Percentiles rank a stretch among this genome's conserved stretches.
Conservation (phyloP, 64 coral and sea anemone genomes). For the Pachyseris speciosa region DNA sequence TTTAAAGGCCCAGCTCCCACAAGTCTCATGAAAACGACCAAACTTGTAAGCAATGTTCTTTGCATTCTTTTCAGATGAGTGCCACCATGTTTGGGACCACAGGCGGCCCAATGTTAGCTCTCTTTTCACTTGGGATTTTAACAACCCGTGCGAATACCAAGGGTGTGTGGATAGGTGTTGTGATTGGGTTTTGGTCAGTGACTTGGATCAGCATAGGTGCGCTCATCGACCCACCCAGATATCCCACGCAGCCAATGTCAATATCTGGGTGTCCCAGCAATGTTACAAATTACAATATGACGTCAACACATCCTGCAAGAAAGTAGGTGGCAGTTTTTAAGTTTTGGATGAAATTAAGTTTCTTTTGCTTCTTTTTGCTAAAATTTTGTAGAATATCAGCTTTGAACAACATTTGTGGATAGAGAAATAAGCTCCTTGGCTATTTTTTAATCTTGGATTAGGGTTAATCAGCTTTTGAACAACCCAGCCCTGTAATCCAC, state of each 20-base stretch:
- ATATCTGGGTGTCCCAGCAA: slow-evolving; percentile 41
- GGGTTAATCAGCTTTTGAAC: too few relatives aligned
- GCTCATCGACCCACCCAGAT: slow-evolving; percentile 53
- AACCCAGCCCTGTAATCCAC: too few relatives aligned
- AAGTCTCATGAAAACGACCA: too few relatives aligned
- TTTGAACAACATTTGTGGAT: too few relatives aligned
- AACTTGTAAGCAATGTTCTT: too few relatives aligned
- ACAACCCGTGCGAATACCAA: slow-evolving; percentile 57
- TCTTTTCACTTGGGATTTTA: slow-evolving; percentile 64
- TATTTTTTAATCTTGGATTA: too few relatives aligned
- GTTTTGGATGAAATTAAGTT: neutral
- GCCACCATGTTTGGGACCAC: slow-evolving; percentile 68
- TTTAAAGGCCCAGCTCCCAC: too few relatives aligned
- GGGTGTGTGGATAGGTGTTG: slow-evolving; percentile 63
- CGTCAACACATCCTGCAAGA: neutral
- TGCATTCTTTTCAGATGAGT: slow-evolving; percentile 50
- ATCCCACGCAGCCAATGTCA: slow-evolving; percentile 54
- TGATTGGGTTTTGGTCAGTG: slow-evolving; percentile 35
- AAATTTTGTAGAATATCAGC: too few relatives aligned
- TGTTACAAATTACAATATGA: slow-evolving; percentile 18
- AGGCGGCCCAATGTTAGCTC: slow-evolving; percentile 71
- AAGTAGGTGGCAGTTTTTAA: neutral
- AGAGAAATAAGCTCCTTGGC: too few relatives aligned
- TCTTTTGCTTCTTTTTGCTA: neutral
- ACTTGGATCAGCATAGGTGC: slow-evolving; percentile 70